phyloP scores from a whole-genome alignment of 1,140 invertebrate genomes.

The Propsilocerus akamusi region DNA sequence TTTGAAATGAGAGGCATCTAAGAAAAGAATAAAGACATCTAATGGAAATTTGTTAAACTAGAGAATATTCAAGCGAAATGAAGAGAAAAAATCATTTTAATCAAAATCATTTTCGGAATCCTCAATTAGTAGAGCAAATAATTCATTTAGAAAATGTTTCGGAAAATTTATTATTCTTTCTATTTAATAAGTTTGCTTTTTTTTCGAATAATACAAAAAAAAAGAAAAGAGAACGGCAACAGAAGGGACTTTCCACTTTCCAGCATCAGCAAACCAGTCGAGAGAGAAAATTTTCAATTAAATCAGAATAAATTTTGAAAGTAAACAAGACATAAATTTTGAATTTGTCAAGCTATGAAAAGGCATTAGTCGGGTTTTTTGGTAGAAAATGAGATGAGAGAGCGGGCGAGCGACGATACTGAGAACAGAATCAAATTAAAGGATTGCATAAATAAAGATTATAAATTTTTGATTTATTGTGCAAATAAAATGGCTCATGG shows the following conservation, averaged over 20 bases:
- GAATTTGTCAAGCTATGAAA: neutral
- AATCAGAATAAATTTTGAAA: constrained; percentile 2
- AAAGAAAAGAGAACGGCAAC: neutral
- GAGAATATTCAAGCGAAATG: too few relatives aligned
- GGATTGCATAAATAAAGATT: constrained; percentile 4
- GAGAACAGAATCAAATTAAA: neutral
- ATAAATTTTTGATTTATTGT: constrained; percentile 3
- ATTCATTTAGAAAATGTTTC: constrained; percentile 3
- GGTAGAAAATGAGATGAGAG: neutral
- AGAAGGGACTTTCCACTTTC: too few relatives aligned
- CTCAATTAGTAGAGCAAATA: constrained; percentile 2
- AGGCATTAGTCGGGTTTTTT: neutral
- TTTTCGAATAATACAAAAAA: neutral
- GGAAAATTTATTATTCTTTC: constrained; percentile 4
- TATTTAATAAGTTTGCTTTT: neutral
- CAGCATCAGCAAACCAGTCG: neutral
- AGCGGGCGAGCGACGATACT: neutral
- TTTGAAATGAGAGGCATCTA: too few relatives aligned
- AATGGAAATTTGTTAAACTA: too few relatives aligned
- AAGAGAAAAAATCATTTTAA: too few relatives aligned
- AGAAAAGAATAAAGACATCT: too few relatives aligned
- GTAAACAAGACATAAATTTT: constrained; percentile 4
- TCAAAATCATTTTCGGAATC: too few relatives aligned
- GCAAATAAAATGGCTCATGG: too few relatives aligned
- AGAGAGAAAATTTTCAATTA: neutral